Conservation (phyloP, 2,797 vertebrate species). For the Eutrigla gurnardus region DNA sequence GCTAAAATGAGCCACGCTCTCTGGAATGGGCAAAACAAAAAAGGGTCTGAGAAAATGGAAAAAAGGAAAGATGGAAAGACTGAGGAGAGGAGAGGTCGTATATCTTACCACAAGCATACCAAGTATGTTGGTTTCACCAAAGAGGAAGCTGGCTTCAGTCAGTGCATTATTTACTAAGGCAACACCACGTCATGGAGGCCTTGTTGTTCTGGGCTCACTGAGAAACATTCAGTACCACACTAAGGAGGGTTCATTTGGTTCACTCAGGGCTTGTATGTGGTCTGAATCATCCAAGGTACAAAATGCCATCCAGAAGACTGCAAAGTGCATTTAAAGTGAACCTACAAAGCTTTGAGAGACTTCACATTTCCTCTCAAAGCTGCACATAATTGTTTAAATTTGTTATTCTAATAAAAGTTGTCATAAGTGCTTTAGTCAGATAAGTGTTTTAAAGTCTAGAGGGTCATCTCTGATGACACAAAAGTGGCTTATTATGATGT, state of each 20-base stretch:
- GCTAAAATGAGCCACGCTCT: constrained; percentile 72
- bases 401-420: not conserved
- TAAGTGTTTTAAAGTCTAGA: not conserved
- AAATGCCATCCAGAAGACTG: constrained; percentile 13
- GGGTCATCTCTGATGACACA: not conserved
- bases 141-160: constrained; percentile 54
- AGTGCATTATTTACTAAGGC: constrained; percentile 55
- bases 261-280: constrained; percentile 22
- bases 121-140: constrained; percentile 64
- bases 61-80: constrained; percentile 46
- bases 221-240: constrained; percentile 50
- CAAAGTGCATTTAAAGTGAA: constrained; percentile 13
- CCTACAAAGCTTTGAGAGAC: not conserved
- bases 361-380: not conserved
- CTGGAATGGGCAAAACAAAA: constrained; percentile 68
- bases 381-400: not conserved
- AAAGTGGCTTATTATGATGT: not conserved
- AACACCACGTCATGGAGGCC: constrained; percentile 60
- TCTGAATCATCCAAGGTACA: constrained; percentile 19
- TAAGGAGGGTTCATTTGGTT: constrained; percentile 43
- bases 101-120: constrained; percentile 67
- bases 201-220: constrained; percentile 56
- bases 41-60: constrained; percentile 53
- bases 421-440: not conserved
- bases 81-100: constrained; percentile 39